Conservation (phyloP, 2,888 invertebrate species). For the Sinopyrophorus schimmeli region DNA sequence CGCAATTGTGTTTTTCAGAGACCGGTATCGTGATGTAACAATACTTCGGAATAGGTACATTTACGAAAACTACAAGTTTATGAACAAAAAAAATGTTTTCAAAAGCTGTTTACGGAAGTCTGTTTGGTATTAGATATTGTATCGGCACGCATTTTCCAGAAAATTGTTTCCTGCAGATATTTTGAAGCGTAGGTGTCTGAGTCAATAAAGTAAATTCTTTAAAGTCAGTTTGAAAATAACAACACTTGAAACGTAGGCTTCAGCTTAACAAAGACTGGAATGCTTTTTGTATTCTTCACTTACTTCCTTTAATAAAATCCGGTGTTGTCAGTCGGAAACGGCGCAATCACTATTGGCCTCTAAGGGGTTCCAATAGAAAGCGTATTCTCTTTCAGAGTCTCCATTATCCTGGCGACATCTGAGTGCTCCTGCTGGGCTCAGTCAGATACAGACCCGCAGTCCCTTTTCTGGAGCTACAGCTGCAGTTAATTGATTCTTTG, state of each 20-base stretch:
- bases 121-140: too few species aligned
- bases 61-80: too few species aligned
- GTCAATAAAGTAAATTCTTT: conserved; percentile 23
- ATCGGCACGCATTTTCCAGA: too few species aligned
- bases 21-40: too few species aligned
- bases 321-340: conserved; percentile 48
- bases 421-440: conserved; percentile 32
- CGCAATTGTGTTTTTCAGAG: too few species aligned
- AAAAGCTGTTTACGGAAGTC: too few species aligned
- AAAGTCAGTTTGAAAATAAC: conserved; percentile 24
- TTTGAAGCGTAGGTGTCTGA: not conserved
- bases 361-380: conserved; percentile 44
- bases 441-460: conserved; percentile 26
- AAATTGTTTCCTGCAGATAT: conserved; percentile 1
- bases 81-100: too few species aligned
- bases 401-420: conserved; percentile 39
- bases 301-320: conserved; percentile 47
- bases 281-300: conserved; percentile 44
- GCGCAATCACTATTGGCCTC: conserved; percentile 49
- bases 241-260: conserved; percentile 23
- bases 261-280: conserved; percentile 31
- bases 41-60: too few species aligned
- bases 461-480: conserved; percentile 16
- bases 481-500: conserved; percentile 35
- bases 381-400: conserved; percentile 43